Base-by-base conservation (phyloP, 2,888 invertebrate species). In the Gymnocheta viridis region DNA sequence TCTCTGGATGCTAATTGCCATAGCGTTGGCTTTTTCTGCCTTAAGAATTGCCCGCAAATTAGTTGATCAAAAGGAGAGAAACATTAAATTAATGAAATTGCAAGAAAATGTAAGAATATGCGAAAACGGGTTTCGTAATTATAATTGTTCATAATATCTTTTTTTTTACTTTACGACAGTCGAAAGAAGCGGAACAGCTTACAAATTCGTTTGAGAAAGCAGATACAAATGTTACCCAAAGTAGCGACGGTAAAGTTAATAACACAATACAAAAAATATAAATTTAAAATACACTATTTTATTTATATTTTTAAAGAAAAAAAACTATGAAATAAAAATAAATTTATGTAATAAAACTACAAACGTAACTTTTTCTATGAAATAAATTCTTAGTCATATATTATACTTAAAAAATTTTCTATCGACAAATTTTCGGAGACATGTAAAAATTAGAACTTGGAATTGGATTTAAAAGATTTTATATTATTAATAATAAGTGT, bases 1-100 rank as follows among this genome's bases (percentile, higher is more conserved):
- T 12, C 89, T 92, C 14, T 92, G 91, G 91, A 88, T 92, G 86
- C 82, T 91, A 35, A 88, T 87, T 19, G 89, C 89, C 22, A 89
- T 92, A 38, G 89, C 89, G 0, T 38, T 91, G 12, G 89, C 90
- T 0, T 91, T 92, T 67, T 86, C 91, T 0, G 88, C 88, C 0
- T 64, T 91, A 19, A 89, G 90, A 47, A 86, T 90, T 78, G 88
- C 86, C 2, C 86, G 88, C 2, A 87, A 88, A 0, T 87, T 89
- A 19, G 85, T 91, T 24, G 90, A 90, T 72, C 86, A 85, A 49
- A 86, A 86, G 2, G 89, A 89, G 41, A 88, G 87, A 49, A 87
- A 87, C 41, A 87, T 86, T 17, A 70, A 69, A 29, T 7, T 70
- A 6, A 74, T 44, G 7, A 22, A 74, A 41, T 19, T 82, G 10